These are phyloP conservation scores for Tyrannus savana DNA, from an alignment of 2,113 vertebrate species.

Conservation along the genomic window DNA sequence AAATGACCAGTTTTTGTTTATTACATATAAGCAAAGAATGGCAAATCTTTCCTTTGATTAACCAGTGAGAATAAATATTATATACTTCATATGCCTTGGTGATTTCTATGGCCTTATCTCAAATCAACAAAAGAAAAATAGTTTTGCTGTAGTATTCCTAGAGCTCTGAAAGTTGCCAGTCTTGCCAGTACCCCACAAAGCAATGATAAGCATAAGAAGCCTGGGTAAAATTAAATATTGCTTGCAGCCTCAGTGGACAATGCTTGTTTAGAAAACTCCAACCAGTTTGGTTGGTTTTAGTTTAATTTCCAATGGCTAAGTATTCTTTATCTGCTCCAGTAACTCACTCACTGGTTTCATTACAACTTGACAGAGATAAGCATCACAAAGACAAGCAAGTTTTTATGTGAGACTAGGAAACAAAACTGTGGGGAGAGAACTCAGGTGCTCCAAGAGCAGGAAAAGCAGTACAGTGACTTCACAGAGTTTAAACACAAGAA, in stretches of 20 bases:
- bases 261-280: background rate
- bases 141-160: background rate
- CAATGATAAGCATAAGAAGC: background rate
- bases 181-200: background rate
- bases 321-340: background rate
- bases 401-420: background rate
- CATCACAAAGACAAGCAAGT: background rate
- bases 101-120: background rate
- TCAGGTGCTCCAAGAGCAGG: background rate
- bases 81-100: background rate
- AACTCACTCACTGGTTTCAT: background rate
- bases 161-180: background rate
- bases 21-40: background rate
- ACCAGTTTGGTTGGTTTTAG: background rate
- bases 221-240: background rate
- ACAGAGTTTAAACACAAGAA: background rate
- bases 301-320: background rate
- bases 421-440: background rate
- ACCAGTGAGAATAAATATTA: background rate
- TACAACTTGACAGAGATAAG: background rate
- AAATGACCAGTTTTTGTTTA: background rate
- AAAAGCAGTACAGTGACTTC: background rate
- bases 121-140: background rate
- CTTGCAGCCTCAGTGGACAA: background rate
- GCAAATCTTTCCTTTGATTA: background rate